Evolutionary conservation across 2,888 invertebrate species (phyloP).

Genomic region (Polymixis lichenea): DNA sequence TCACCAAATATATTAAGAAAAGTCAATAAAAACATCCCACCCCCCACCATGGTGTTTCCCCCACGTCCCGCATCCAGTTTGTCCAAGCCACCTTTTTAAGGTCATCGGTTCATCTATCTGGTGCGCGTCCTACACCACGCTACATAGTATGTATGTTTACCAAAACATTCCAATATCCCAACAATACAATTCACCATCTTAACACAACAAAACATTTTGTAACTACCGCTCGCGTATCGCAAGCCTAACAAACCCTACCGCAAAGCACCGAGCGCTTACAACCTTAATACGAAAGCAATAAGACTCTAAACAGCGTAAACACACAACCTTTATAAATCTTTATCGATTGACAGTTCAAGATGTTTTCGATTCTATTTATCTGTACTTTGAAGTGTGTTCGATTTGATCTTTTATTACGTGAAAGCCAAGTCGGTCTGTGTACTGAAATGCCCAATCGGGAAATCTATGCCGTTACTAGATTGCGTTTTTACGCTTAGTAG

Average conservation of each 20-base stretch:
- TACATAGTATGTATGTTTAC: neutral
- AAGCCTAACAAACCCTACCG: constrained; percentile 30
- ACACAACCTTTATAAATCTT: constrained; percentile 55
- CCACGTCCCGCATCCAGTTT: neutral
- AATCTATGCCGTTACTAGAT: constrained; percentile 30
- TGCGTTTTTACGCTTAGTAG: constrained; percentile 25
- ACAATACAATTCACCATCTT: neutral
- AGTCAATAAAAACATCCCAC: no score
- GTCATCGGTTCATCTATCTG: neutral
- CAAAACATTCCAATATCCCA: neutral
- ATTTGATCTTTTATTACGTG: constrained; percentile 57
- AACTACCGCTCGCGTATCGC: constrained; percentile 16
- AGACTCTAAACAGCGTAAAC: constrained; percentile 45
- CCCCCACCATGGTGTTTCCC: no score
- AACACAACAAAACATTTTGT: constrained; percentile 23
- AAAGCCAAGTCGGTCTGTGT: constrained; percentile 40
- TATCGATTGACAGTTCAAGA: constrained; percentile 65
- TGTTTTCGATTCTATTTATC: constrained; percentile 71
- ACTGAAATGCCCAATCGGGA: constrained; percentile 42
- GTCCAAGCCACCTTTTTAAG: neutral
- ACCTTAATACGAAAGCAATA: constrained; percentile 51
- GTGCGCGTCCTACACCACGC: no score
- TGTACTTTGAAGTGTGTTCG: constrained; percentile 63
- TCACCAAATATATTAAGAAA: no score
- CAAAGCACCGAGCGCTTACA: constrained; percentile 10